Base-by-base conservation (phyloP, 1,140 invertebrate species). In the Caenorhabditis inopinata region DNA sequence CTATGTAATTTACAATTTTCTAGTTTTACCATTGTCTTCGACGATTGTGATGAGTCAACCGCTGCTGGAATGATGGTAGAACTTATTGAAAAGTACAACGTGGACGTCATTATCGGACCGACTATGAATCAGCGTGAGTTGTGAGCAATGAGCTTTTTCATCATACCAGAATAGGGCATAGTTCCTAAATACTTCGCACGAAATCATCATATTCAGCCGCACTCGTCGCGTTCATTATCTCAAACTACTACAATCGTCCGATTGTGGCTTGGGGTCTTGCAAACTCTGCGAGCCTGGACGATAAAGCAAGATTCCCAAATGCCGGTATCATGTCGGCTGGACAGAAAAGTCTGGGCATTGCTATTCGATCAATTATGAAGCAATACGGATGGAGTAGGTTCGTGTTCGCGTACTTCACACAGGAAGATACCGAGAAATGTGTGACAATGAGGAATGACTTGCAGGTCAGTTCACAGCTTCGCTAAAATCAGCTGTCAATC, bases 61-160 rank as follows among this genome's bases (percentile, higher is more conserved):
- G 79, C 79, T 9, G 68, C 79, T 27, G 79, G 79, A 42, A 35
- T 32, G 29, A 74, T 48, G 18, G 73, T 51, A 1, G 46, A 80
- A n/a, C 47, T 80, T 0, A 75, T 80, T 18, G 38, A 51, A 21
- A 29, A 76, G 12, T 21, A 51, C n/a, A 75, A 80, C 49, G 74
- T 80, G 5, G 46, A 47, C 48, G 79, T 53, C 7, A 51, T 80
- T 35, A 80, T 80, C 45, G 79, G 79, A 16, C 79, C 79, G 1
- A 53, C 38, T 29, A 74, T 73, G 38, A 80, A 80, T 38, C 45
- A 48, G 35, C 47, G 79, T 79, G n/a, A 32, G 35, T 42, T n/a
- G n/a, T n/a, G n/a, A n/a, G n/a, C n/a, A n/a, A n/a, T n/a, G n/a
- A n/a, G n/a, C n/a, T n/a, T n/a, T n/a, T n/a, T n/a, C n/a, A n/a